A percentile compares a stretch with the other conserved stretches of the same genome.
phyloP scores from a whole-genome alignment of 2,113 vertebrate species.

The Mirounga angustirostris region DNA sequence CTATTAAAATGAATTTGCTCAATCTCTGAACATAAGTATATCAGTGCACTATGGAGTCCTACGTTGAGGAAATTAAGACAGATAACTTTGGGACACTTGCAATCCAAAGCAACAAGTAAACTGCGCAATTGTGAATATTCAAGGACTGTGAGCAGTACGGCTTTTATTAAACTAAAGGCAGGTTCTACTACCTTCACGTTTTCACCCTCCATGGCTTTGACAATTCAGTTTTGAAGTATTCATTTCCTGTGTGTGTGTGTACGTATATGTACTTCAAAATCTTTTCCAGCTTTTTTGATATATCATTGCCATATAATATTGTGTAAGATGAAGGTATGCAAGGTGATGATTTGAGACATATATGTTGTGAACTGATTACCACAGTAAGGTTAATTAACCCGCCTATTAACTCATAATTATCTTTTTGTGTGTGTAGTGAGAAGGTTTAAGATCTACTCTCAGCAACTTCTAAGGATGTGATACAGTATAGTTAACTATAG shows the following conservation, averaged over 20 bases:
- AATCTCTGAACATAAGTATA: not conserved
- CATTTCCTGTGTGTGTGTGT: not conserved
- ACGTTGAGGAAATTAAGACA: not conserved
- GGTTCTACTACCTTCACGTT: not conserved
- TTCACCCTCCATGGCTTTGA: not conserved
- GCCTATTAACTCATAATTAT: not conserved
- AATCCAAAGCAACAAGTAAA: not conserved
- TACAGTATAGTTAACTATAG: not conserved
- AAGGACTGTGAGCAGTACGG: not conserved
- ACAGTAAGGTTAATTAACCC: not conserved
- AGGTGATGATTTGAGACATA: not conserved
- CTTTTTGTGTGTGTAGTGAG: not conserved
- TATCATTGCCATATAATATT: not conserved
- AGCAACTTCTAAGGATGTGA: not conserved
- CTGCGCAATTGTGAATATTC: not conserved
- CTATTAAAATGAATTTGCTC: not conserved
- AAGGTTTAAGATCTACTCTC: not conserved
- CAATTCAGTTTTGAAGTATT: not conserved
- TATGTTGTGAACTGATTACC: not conserved
- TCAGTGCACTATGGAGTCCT: not conserved
- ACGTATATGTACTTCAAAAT: not conserved
- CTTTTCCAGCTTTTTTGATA: not conserved
- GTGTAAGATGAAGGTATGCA: not conserved
- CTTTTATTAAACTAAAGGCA: not conserved
- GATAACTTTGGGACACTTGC: not conserved